Evolutionary conservation across 2,113 vertebrate genomes (phyloP).

Genomic region (Cinclus mexicanus): DNA sequence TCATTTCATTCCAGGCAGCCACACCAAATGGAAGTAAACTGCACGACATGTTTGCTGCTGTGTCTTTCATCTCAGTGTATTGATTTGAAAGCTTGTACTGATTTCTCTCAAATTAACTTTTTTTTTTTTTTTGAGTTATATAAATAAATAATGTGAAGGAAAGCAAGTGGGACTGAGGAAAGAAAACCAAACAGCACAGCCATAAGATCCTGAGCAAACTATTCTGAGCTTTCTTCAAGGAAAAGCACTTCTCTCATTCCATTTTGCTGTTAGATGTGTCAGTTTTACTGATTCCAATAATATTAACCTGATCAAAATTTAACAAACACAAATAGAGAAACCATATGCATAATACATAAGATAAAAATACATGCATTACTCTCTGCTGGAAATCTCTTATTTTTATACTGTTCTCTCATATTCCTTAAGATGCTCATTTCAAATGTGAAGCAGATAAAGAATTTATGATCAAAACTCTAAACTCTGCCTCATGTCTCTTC

Average conservation of each 20-base stretch:
- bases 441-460: slow-evolving; percentile 11
- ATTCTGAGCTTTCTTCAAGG: not conserved
- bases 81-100: slow-evolving; percentile 30
- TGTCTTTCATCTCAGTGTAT: slow-evolving; percentile 28
- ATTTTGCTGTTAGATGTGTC: not conserved
- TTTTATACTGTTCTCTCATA: slow-evolving; percentile 13
- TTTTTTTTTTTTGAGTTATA: not conserved
- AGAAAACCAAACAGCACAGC: not conserved
- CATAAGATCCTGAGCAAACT: not conserved
- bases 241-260: not conserved
- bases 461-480: slow-evolving; percentile 28
- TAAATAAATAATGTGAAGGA: slow-evolving; percentile 37
- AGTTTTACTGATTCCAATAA: slow-evolving; percentile 10
- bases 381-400: not conserved
- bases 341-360: slow-evolving; percentile 31
- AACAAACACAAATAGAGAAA: slow-evolving; percentile 31
- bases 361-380: not conserved
- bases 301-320: slow-evolving; percentile 28
- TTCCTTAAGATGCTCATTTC: slow-evolving; percentile 30
- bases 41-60: not conserved
- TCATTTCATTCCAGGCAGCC: slow-evolving; percentile 23
- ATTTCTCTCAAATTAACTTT: slow-evolving; percentile 44
- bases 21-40: slow-evolving; percentile 11
- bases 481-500: not conserved
- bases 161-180: not conserved